Conservation (phyloP, 23 tunicate species). For the Ascidia mentula region DNA sequence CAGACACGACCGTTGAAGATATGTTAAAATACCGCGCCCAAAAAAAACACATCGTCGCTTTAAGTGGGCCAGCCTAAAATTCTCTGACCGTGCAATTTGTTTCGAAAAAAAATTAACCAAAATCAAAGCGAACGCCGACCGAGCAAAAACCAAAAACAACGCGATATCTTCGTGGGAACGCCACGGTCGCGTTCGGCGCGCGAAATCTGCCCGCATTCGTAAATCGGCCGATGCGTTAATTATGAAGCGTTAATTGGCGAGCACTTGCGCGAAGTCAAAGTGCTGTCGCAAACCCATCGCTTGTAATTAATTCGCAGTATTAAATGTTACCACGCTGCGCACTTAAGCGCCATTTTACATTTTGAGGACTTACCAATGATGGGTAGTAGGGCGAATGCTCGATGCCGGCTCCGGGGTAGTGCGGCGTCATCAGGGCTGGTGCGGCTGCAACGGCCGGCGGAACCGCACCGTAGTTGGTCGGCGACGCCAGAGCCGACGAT, state of each 20-base stretch:
- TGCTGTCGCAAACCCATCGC: background rate
- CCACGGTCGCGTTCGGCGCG: background rate
- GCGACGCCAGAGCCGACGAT: conserved; percentile 65
- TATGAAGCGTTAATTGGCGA: background rate
- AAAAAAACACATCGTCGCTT: no score
- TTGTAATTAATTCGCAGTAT: no score
- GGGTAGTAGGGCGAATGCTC: conserved; percentile 75
- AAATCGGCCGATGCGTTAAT: no score
- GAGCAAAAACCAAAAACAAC: background rate
- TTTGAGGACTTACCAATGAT: conserved; percentile 52
- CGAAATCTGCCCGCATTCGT: background rate
- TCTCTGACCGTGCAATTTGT: no score
- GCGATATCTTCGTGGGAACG: background rate
- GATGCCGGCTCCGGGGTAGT: conserved; percentile 59
- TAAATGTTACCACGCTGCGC: no score
- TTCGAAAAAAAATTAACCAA: background rate
- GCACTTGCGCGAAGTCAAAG: background rate
- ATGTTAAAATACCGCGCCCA: no score
- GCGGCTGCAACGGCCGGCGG: conserved; percentile 66
- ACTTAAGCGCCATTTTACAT: conserved; percentile 15
- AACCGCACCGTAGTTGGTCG: conserved; percentile 59
- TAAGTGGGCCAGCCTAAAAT: no score
- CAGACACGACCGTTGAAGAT: no score
- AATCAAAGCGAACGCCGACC: background rate
- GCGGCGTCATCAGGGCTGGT: conserved; percentile 76